Conservation (phyloP, 1,140 invertebrate species). For the Dolichoris vasculosae region DNA sequence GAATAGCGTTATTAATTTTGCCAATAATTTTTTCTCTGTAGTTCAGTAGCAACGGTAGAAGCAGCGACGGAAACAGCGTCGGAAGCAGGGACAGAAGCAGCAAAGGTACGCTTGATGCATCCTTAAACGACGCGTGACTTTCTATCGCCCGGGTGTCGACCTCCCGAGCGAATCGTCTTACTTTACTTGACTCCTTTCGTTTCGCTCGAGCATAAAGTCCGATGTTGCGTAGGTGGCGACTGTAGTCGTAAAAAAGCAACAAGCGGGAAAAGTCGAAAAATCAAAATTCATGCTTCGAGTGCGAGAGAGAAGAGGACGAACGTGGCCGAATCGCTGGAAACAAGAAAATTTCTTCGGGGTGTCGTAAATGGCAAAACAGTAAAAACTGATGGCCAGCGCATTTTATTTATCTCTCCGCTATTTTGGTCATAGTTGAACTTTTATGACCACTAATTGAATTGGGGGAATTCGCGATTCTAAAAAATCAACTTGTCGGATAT, state of each 20-base stretch:
- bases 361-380: conserved; percentile 36
- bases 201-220: conserved; percentile 1
- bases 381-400: conserved; percentile 36
- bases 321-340: no score
- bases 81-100: no score
- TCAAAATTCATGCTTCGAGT: conserved; percentile 43
- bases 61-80: no score
- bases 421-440: background rate
- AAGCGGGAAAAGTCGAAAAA: conserved; percentile 28
- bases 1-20: background rate
- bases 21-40: background rate
- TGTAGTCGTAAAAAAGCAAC: conserved; percentile 25
- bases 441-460: conserved; percentile 42
- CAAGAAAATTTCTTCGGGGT: background rate
- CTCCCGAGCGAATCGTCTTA: background rate
- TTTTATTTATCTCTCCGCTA: conserved; percentile 41
- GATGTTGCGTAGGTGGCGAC: conserved; percentile 17
- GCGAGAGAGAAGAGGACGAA: background rate
- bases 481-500: background rate
- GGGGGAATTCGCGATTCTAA: background rate
- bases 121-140: conserved; percentile 38
- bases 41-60: no score
- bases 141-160: background rate
- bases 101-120: background rate
- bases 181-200: background rate